Evolutionary conservation across 2,797 vertebrate genomes (phyloP).

Genomic region (Podarcis siculus): DNA sequence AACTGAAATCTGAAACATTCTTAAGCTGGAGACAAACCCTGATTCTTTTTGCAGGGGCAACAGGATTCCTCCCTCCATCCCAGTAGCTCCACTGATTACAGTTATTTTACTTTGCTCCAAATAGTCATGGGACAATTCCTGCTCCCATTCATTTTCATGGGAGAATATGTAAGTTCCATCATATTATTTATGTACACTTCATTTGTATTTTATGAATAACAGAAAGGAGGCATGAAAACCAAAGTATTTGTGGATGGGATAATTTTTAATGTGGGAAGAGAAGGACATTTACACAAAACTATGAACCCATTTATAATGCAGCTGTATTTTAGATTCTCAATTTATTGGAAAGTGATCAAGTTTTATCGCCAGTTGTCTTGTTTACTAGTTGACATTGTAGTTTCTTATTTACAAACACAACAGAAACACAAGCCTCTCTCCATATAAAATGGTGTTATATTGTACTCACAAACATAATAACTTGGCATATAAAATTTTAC

Average conservation of each 20-base stretch:
- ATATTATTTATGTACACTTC: background rate
- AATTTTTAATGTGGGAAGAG: background rate
- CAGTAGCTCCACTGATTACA: background rate
- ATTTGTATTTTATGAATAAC: background rate
- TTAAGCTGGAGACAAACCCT: background rate
- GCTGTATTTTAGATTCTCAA: background rate
- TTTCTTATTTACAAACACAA: conserved; percentile 3
- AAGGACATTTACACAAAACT: background rate
- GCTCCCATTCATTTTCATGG: background rate
- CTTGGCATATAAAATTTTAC: no score
- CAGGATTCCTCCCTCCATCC: background rate
- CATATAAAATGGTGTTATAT: no score
- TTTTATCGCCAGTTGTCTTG: background rate
- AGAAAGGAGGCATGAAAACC: background rate
- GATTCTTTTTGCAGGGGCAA: background rate
- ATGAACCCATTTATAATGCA: background rate
- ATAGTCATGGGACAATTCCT: background rate
- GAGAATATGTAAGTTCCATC: background rate
- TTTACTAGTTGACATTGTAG: conserved; percentile 5
- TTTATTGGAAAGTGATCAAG: background rate
- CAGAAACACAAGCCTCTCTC: no score
- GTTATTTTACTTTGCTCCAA: background rate
- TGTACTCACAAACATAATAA: no score
- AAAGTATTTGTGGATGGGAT: background rate
- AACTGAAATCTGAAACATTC: background rate